Percentiles rank a stretch among this genome's conserved stretches.
Conservation (phyloP, 2,888 invertebrate genomes). For the Ormyrus thymus region DNA sequence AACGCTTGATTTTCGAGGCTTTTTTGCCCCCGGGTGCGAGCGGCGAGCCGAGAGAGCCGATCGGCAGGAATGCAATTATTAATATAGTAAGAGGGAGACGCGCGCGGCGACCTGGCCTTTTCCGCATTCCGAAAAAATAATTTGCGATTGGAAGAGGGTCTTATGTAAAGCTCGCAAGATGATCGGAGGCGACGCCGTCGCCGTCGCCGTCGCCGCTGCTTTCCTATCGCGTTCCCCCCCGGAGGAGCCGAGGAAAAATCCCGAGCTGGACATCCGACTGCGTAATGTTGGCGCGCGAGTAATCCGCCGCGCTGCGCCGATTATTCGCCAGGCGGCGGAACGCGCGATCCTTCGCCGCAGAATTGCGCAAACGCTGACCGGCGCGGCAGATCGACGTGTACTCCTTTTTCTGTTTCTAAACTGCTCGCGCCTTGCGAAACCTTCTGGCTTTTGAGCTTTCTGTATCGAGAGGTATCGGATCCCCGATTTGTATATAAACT, state of each 20-base stretch:
- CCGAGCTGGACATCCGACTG: neutral
- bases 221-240: slow-evolving; percentile 38
- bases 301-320: no score
- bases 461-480: no score
- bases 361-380: no score
- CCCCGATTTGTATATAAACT: no score
- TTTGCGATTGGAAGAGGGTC: slow-evolving; percentile 55
- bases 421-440: no score
- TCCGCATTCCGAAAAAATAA: slow-evolving; percentile 44
- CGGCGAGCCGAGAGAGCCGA: neutral
- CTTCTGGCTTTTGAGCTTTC: no score
- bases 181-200: slow-evolving; percentile 15
- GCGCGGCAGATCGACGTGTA: no score
- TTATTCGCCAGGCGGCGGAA: no score
- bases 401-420: no score
- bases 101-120: neutral
- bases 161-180: slow-evolving; percentile 50
- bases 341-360: no score
- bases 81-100: neutral
- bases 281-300: no score
- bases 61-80: slow-evolving; percentile 20
- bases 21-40: neutral
- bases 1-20: slow-evolving; percentile 1
- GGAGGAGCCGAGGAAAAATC: neutral
- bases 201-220: no score